Base-by-base conservation (phyloP, 2,113 vertebrate species). In the Pyrgilauda ruficollis region DNA sequence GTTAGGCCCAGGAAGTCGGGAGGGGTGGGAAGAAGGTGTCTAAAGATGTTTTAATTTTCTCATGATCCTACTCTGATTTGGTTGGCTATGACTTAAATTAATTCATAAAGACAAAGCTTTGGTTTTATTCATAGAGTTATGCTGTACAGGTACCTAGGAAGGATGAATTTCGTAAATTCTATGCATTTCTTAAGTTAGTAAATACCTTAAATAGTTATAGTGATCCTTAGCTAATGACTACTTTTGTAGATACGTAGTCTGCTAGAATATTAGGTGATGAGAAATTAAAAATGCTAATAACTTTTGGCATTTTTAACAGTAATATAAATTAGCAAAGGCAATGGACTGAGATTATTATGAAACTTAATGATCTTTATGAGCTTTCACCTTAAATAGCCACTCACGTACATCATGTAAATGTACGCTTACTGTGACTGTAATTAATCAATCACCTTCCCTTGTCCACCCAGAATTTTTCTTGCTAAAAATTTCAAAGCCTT, bases 381-480 rank as follows among this genome's bases (percentile, higher is more conserved):
- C 92, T 93, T 95, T 91, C 84, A 95, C 56, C 80, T 70, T 85
- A 97, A 97, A 95, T 10, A 96, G 88, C 9, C 10, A 3, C 31
- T 95, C 90, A 93, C 11, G 27, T 77, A 95, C 94, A 95, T 96
- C 90, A 84, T 55, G 9, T 86, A 94, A 97, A 96, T 13, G 5
- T 27, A 92, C 63, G 22, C 58, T 97, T 77, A 95, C 61, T 95
- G 69, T 93, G 85, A 78, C 83, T 92, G 49, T 74, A 95, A 98
- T 86, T 88, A 97, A 90, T 92, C 74, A 92, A 47, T 84, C 77
- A 89, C 66, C 74, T 78, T 93, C 49, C 69, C 70, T 88, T 83
- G 87, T 73, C 75, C 82, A 93, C 66, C 33, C 91, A 84, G 84
- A 89, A 86, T 81, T 96, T 94, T 78, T 62, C 62, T 95, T 94